These are phyloP conservation scores for Epinephelus lanceolatus DNA, from an alignment of 2,113 vertebrate species.

Conservation along the genomic window DNA sequence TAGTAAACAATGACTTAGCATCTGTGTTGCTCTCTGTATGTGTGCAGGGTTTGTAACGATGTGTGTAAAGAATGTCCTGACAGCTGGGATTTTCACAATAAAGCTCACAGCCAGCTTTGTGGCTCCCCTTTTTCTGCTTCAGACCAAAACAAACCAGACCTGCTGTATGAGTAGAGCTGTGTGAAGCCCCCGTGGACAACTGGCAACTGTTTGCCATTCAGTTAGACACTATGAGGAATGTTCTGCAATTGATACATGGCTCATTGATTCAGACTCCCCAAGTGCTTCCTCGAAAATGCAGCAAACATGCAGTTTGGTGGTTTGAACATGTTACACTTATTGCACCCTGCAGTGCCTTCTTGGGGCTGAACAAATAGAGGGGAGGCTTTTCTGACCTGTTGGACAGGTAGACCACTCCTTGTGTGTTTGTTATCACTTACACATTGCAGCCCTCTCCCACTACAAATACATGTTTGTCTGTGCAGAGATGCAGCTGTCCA, in stretches of 20 bases:
- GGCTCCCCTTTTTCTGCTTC: not conserved
- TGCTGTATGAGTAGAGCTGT: constrained; percentile 11
- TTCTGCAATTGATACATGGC: not conserved
- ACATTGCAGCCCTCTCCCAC: not conserved
- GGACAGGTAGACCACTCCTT: constrained; percentile 36
- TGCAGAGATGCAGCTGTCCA: not conserved
- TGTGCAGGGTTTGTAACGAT: constrained; percentile 23
- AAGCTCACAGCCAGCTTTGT: constrained; percentile 51
- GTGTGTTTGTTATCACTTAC: constrained; percentile 15
- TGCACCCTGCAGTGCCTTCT: not conserved
- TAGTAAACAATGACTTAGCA: constrained; percentile 33
- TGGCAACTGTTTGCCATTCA: constrained; percentile 9
- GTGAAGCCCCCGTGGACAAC: not conserved
- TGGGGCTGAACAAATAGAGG: not conserved
- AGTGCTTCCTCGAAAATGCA: not conserved
- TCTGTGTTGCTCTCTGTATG: constrained; percentile 7
- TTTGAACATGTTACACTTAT: not conserved
- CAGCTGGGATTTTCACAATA: constrained; percentile 63
- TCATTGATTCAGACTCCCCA: not conserved
- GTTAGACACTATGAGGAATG: not conserved
- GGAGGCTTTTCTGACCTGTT: constrained; percentile 1
- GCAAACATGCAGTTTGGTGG: not conserved
- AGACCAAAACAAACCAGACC: constrained; percentile 66
- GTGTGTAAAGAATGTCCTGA: constrained; percentile 67
- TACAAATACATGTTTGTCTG: not conserved